These are phyloP conservation scores for Aproaerema taeniolella DNA, from an alignment of 2,888 invertebrate genomes.

Conservation along the genomic window DNA sequence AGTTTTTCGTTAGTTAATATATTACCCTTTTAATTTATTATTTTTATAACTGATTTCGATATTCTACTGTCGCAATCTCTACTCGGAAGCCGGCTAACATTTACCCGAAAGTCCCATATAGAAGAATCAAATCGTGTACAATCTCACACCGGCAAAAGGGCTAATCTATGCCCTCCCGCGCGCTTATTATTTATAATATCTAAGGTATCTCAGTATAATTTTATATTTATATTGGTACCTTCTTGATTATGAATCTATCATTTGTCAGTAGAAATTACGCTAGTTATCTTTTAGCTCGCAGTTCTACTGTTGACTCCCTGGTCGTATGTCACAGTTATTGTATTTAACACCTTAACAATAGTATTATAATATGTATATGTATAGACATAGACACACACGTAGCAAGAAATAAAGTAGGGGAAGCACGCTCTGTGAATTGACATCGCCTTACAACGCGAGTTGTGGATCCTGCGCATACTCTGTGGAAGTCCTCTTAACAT, in stretches of 20 bases:
- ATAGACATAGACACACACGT: conserved; percentile 61
- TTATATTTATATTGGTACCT: conserved; percentile 83
- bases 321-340: conserved; percentile 55
- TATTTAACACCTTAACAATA: conserved; percentile 69
- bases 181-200: conserved; percentile 61
- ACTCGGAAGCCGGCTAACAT: too few species aligned
- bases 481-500: conserved; percentile 1
- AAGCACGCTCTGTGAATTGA: conserved; percentile 69
- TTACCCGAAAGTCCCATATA: conserved; percentile 6
- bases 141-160: conserved; percentile 25
- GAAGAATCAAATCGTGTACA: conserved; percentile 6
- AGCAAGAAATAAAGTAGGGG: conserved; percentile 51
- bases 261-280: conserved; percentile 78
- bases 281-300: conserved; percentile 59
- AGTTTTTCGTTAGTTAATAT: too few species aligned
- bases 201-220: conserved; percentile 65
- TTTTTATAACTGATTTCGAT: too few species aligned
- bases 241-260: conserved; percentile 82
- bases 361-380: conserved; percentile 58
- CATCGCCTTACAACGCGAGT: conserved; percentile 49
- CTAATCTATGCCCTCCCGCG: conserved; percentile 41
- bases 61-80: too few species aligned
- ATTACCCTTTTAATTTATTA: too few species aligned
- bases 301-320: conserved; percentile 67
- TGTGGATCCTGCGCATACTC: conserved; percentile 35